Percentiles rank a stretch among this genome's conserved stretches.
phyloP scores from a whole-genome alignment of 2,888 invertebrate species.

The Fissipunctia ypsillon region DNA sequence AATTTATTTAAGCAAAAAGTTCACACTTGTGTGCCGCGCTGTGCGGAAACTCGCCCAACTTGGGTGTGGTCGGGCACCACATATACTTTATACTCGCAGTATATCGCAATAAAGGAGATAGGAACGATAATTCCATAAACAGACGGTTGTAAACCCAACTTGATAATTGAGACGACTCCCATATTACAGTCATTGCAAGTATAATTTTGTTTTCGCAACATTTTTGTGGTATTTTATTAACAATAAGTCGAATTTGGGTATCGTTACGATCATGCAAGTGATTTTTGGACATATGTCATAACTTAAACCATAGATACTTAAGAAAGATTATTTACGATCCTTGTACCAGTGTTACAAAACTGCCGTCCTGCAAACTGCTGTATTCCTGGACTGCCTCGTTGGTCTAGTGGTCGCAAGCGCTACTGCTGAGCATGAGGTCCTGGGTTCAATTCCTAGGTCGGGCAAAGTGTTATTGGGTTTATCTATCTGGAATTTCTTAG shows the following conservation, averaged over 20 bases:
- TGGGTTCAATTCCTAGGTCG: no score
- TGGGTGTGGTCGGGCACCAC: conserved; percentile 57
- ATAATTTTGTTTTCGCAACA: conserved; percentile 55
- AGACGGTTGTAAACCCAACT: conserved; percentile 49
- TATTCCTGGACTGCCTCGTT: no score
- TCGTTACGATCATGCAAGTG: conserved; percentile 27
- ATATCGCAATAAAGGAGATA: conserved; percentile 63
- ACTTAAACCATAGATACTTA: conserved; percentile 31
- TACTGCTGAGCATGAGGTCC: no score
- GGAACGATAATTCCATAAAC: conserved; percentile 62
- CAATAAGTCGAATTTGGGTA: conserved; percentile 44
- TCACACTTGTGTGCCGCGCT: conserved; percentile 57
- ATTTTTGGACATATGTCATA: conserved; percentile 32
- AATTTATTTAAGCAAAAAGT: conserved; percentile 34
- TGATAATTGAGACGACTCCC: conserved; percentile 61
- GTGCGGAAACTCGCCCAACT: conserved; percentile 52
- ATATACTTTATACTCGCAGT: conserved; percentile 60
- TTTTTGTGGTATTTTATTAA: conserved; percentile 48
- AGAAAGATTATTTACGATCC: conserved; percentile 6
- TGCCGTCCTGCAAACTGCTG: no score
- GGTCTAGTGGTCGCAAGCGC: no score
- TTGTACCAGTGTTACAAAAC: not conserved
- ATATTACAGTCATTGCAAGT: conserved; percentile 51
- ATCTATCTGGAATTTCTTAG: no score
- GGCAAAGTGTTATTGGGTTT: no score